Conservation (phyloP, 2,113 vertebrate genomes). For the Chitala chitala region DNA sequence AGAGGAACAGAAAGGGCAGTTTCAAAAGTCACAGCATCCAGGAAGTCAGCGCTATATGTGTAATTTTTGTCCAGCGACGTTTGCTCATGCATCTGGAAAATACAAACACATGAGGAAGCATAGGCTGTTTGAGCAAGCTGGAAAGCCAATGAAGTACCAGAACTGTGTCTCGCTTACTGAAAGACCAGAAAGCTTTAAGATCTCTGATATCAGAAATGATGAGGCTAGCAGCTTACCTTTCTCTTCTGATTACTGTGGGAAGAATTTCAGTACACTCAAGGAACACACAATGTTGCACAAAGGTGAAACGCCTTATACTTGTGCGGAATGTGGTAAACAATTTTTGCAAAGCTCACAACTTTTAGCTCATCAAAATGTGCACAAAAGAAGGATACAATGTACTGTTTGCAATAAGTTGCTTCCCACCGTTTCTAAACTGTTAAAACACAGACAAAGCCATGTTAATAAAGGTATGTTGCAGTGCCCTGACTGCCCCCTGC, state of each 20-base stretch:
- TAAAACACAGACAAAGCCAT: slow-evolving; percentile 59
- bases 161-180: slow-evolving; percentile 25
- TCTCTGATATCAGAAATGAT: too few species aligned
- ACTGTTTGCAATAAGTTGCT: slow-evolving; percentile 61
- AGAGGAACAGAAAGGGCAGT: background rate
- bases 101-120: slow-evolving; percentile 63
- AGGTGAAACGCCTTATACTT: slow-evolving; percentile 58
- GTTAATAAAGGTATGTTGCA: slow-evolving; percentile 52
- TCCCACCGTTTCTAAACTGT: slow-evolving; percentile 53
- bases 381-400: slow-evolving; percentile 61
- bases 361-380: slow-evolving; percentile 52
- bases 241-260: slow-evolving; percentile 57
- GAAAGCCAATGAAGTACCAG: slow-evolving; percentile 39
- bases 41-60: slow-evolving; percentile 41
- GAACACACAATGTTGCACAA: slow-evolving; percentile 52
- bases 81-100: slow-evolving; percentile 52
- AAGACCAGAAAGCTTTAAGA: background rate
- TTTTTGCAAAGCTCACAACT: slow-evolving; percentile 52
- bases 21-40: slow-evolving; percentile 24
- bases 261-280: slow-evolving; percentile 41
- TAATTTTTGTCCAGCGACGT: slow-evolving; percentile 52
- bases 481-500: slow-evolving; percentile 57
- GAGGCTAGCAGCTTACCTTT: slow-evolving; percentile 7
- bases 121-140: slow-evolving; percentile 45
- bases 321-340: slow-evolving; percentile 57